Base-by-base conservation (phyloP, 2,113 vertebrate genomes). In the Argyrosomus japonicus region DNA sequence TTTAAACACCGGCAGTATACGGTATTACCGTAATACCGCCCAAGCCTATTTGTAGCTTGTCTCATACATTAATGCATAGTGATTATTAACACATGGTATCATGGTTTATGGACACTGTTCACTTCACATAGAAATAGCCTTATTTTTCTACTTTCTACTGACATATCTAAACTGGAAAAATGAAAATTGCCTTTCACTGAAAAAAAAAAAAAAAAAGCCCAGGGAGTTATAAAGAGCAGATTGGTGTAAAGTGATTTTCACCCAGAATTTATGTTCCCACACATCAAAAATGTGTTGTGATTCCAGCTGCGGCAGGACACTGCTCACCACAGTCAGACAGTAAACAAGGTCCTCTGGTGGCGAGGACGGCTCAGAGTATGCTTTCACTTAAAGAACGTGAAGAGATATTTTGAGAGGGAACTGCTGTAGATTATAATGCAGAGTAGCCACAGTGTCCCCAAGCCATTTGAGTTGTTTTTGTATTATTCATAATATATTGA, bases 241-340 rank as follows among this genome's bases (percentile, higher is more conserved):
- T 69, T 68, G 51, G 25, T 72, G 60, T 75, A 1, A 47, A 75
- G 25, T 27, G 6, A 68, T 81, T 74, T 75, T 47, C 77, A 57
- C 29, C 18, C 53, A 32, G 65, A 76, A 80, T 77, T 32, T 29
- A 69, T 73, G 73, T 82, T 76, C 85, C 84, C 84, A 78, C 36
- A 5, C 54, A 57, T 80, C 27, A 82, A 75, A 79, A 70, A 87
- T 85, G 82, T 80, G 77, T 57, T 23, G 53, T 40, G 80, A 75
- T 79, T 85, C 68, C 84, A 85, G 80, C 68, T 81, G n/a, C 43
- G 79, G 75, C 12, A 43, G 43, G 71, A 82, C 54, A 3, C 36
- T 68, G 77, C 58, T 87, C 32, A 60, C 82, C 89, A 47, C 85
- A 85, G 82, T 17, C 79, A 40, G 82, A 82, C 77, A 77, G 84